Base-by-base conservation (phyloP, 2,888 invertebrate genomes). In the Calliopum simillimum region DNA sequence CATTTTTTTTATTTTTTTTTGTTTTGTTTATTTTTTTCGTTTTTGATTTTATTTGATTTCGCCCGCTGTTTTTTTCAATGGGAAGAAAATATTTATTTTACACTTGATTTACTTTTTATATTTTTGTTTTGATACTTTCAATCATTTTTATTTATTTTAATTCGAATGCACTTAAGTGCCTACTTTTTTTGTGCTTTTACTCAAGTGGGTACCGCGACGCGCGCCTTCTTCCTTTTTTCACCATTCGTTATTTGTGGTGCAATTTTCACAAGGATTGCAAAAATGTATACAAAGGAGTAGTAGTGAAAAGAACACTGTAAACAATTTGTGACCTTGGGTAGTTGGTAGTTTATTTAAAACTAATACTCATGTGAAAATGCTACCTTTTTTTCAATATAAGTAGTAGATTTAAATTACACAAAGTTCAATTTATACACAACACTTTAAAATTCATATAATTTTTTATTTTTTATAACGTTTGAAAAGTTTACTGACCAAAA, bases 91-190 rank as follows among this genome's bases (percentile, higher is more conserved):
- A 46, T 16, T 21, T 46, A 61, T 46, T 61, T 61, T 46, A 23
- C 61, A 61, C 61, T 61, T 21, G 61, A 61, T 61, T 61, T 44
- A 46, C 6, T 44, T 61, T 46, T 33, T 59, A 41, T 59, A 41
- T 43, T 41, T 16, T 11, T 16, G 14, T 16, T 33, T 59, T 59
- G 16, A 41, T 23, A 53, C 19, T 53, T 53, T 21, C 53, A 53
- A 21, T 23, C 41, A 41, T 43, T 41, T 11, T 11, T 16, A 14
- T 12, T 21, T 59, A 41, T 14, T 33, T 23, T 23, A 21, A 19
- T 53, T 21, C 19, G 23, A 21, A 53, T 5, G 23, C 53, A 53
- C n/a, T 58, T 41, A 33, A 58, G 33, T 58, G 56, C 56, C 33
- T 33, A 33, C 33, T 33, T 58, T 58, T 33, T 53, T 53, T 12